A percentile compares a stretch with the other conserved stretches of the same genome.
Conservation (phyloP, 2,113 vertebrate genomes). For the Actinemys pallida region DNA sequence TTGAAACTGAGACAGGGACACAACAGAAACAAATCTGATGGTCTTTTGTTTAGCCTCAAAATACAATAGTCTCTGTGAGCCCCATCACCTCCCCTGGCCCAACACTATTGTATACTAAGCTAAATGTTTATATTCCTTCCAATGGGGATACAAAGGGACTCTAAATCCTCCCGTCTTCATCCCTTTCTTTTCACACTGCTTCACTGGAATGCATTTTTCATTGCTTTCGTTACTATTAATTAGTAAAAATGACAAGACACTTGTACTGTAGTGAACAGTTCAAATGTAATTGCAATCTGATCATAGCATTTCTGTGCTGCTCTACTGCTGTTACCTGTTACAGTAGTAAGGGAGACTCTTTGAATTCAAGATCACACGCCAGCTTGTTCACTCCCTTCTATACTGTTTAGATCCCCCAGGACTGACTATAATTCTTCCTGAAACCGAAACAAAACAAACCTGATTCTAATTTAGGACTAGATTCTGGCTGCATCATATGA, state of each 20-base stretch:
- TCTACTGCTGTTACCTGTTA: not conserved
- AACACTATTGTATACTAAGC: not conserved
- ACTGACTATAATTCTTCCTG: not conserved
- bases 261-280: not conserved
- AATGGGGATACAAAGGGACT: not conserved
- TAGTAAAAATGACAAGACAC: not conserved
- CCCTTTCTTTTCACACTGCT: slow-evolving; percentile 15
- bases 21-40: not conserved
- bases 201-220: not conserved
- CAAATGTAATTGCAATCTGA: not conserved
- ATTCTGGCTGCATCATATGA: not conserved
- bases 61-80: not conserved
- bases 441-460: not conserved
- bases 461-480: not conserved
- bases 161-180: not conserved
- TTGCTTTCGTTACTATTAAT: slow-evolving; percentile 5
- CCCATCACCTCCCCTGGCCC: not conserved
- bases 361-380: not conserved
- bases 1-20: not conserved
- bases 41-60: not conserved
- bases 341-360: not conserved
- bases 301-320: not conserved
- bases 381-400: not conserved
- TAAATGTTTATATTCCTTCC: not conserved
- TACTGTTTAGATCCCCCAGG: not conserved